Percentiles rank a stretch among this genome's conserved stretches.
Conservation (phyloP, 2,113 vertebrate genomes). For the Campylomormyrus numenius region DNA sequence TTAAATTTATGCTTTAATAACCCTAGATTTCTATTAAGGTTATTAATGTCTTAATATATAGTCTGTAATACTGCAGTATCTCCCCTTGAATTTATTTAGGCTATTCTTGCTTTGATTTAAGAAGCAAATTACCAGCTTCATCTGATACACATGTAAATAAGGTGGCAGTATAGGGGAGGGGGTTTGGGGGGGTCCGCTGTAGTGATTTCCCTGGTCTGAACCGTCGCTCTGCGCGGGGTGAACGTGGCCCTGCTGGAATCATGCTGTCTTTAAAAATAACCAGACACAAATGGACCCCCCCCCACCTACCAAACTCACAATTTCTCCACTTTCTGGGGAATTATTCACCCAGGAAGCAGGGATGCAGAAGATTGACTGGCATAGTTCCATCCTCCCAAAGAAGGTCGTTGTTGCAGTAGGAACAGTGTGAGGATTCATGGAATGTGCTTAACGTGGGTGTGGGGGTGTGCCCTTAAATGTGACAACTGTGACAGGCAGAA, state of each 20-base stretch:
- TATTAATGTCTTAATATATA: slow-evolving; percentile 40
- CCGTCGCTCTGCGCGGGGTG: background rate
- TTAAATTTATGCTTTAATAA: slow-evolving; percentile 42
- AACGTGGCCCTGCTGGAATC: slow-evolving; percentile 9
- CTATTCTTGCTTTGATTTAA: slow-evolving; percentile 29
- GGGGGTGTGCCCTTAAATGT: background rate
- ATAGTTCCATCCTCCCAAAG: background rate
- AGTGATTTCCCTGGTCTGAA: background rate
- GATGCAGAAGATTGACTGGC: background rate
- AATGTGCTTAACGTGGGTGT: background rate
- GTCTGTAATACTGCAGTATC: slow-evolving; percentile 28
- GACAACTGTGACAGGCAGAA: background rate
- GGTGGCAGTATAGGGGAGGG: background rate
- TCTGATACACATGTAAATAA: slow-evolving; percentile 3
- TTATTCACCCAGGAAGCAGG: background rate
- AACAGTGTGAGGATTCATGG: background rate
- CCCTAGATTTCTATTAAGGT: slow-evolving; percentile 32
- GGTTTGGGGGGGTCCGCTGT: background rate
- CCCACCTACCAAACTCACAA: background rate
- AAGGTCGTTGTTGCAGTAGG: background rate
- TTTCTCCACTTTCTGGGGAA: background rate
- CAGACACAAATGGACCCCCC: background rate
- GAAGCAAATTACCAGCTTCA: slow-evolving; percentile 15
- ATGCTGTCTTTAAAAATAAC: slow-evolving; percentile 10
- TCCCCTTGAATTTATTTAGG: slow-evolving; percentile 29